These are phyloP conservation scores for Ornithoptera priamus DNA, from an alignment of 2,888 invertebrate genomes.

Conservation along the genomic window DNA sequence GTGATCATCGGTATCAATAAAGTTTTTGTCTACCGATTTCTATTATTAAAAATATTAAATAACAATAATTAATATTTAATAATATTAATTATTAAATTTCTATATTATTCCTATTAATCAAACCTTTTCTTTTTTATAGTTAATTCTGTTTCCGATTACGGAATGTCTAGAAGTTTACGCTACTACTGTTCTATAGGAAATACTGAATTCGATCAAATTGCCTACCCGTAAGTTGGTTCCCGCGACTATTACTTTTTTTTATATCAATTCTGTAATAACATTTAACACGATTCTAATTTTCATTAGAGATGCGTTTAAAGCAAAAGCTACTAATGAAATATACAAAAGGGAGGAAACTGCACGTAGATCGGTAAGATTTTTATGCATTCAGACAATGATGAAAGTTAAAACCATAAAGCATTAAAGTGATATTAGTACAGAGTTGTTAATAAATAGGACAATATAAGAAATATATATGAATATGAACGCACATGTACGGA, in stretches of 20 bases:
- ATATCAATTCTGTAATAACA: not conserved
- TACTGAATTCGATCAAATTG: conserved; percentile 27
- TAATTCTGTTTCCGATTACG: conserved; percentile 18
- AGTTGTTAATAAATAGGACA: no score
- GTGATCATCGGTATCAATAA: no score
- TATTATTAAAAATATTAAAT: no score
- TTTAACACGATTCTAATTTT: not conserved
- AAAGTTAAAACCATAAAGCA: not conserved
- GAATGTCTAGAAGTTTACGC: conserved; percentile 27
- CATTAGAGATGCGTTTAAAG: conserved; percentile 8
- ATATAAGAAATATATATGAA: no score
- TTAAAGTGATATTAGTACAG: not conserved
- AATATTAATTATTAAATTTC: no score
- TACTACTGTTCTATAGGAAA: conserved; percentile 31
- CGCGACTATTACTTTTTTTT: not conserved
- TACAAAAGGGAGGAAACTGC: conserved; percentile 10
- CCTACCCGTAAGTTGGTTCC: conserved; percentile 15
- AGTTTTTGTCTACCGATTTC: no score
- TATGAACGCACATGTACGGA: no score
- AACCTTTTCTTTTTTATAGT: conserved; percentile 6
- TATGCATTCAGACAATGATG: not conserved
- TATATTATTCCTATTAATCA: no score
- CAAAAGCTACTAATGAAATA: conserved; percentile 1
- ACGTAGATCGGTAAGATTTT: conserved; percentile 6
- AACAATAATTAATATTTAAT: no score